Base-by-base conservation (phyloP, 2,888 invertebrate genomes). In the Thymelicus acteon region DNA sequence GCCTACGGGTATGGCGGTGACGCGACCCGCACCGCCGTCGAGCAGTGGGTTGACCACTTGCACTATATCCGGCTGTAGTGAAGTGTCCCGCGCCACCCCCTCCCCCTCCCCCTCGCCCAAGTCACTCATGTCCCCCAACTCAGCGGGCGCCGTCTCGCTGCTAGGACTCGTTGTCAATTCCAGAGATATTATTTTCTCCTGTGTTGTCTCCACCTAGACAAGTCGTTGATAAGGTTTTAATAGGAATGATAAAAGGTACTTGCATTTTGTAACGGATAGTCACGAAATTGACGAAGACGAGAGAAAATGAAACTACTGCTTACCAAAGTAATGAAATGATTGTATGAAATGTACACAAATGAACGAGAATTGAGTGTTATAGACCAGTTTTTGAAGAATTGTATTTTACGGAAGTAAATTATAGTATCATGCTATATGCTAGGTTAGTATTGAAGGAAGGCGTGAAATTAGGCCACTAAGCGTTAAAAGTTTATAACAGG, bases 131-230 rank as follows among this genome's bases (percentile, higher is more conserved):
- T 89, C 85, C 75, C 88, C 87, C 73, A 94, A 75, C 75, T 91
- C 82, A 71, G 91, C 78, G 52, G 94, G 91, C 72, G 95, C 94
- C 37, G 95, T 95, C 79, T 95, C 95, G 72, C 95, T 95, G 79
- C 95, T 85, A 77, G 95, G 93, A 90, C 95, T 93, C 85, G 95
- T 95, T 74, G 96, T 96, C 85, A 98, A 91, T 91, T 98, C 98
- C 90, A 98, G 92, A 72, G 98, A 97, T 91, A 98, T 97, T 80
- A 98, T 98, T 94, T 97, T 98, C 92, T 98, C 97, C 91, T 97
- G 97, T 75, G 97, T 96, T 74, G 98, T 98, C 95, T 98, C 98
- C 88, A 98, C 97, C 98, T 97, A 74, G 71, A 63, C 48, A 61
- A 67, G 61, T 37, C 8, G 15, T 10, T 12, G 19, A 54, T 2